These are phyloP conservation scores for Caenorhabditis sp. DNA, from an alignment of 2,888 invertebrate genomes.

Conservation along the genomic window DNA sequence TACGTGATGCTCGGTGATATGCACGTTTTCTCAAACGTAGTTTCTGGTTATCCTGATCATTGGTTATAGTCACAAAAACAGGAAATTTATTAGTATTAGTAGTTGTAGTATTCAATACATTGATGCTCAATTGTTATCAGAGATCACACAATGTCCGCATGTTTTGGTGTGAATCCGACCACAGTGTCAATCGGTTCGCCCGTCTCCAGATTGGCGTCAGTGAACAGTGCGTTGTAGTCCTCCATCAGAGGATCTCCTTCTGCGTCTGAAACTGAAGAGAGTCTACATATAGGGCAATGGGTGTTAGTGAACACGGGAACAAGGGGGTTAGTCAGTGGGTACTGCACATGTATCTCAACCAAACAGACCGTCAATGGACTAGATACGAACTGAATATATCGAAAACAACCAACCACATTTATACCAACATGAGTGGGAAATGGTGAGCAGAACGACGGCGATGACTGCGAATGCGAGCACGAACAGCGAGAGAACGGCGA, in stretches of 20 bases:
- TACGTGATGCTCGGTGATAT: neutral
- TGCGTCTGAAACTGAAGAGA: constrained; percentile 59
- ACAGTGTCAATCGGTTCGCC: constrained; percentile 69
- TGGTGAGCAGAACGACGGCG: constrained; percentile 73
- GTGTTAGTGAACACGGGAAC: neutral
- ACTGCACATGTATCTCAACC: neutral
- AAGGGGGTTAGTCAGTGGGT: constrained; percentile 28
- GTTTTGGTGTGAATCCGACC: constrained; percentile 68
- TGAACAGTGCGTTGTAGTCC: constrained; percentile 62
- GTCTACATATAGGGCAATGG: constrained; percentile 7
- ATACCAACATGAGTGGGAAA: constrained; percentile 75
- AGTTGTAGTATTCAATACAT: too few relatives aligned
- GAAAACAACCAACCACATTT: constrained; percentile 66
- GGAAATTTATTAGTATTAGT: too few relatives aligned
- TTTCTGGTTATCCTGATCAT: neutral
- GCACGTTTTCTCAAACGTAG: neutral
- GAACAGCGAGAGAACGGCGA: constrained; percentile 73
- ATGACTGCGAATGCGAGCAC: constrained; percentile 74
- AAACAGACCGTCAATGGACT: neutral
- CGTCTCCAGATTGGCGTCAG: constrained; percentile 37
- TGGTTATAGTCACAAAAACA: too few relatives aligned
- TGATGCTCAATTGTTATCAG: neutral
- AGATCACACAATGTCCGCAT: constrained; percentile 69
- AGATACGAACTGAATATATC: constrained; percentile 2
- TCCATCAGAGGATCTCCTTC: constrained; percentile 67